Conservation (phyloP, 2,113 vertebrate species). For the Gracilinanus agilis region DNA sequence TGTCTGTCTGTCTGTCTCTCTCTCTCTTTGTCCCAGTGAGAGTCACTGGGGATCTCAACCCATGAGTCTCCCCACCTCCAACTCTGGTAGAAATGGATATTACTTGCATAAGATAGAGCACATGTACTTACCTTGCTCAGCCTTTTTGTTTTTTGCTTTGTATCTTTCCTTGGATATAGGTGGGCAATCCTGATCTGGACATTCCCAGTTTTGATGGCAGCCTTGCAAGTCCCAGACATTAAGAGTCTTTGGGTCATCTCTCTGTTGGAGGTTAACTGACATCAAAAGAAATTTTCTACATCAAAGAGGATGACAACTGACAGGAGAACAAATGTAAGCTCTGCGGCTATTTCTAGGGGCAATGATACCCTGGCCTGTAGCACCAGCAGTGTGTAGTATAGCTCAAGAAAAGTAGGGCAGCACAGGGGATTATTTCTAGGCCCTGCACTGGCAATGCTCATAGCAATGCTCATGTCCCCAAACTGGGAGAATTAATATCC, state of each 20-base stretch:
- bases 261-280: background rate
- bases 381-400: background rate
- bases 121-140: background rate
- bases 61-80: background rate
- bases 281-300: background rate
- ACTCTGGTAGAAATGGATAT: background rate
- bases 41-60: background rate
- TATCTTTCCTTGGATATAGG: background rate
- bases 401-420: background rate
- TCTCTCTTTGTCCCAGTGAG: background rate
- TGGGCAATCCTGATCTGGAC: background rate
- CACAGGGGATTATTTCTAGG: background rate
- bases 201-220: background rate
- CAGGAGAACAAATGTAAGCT: background rate
- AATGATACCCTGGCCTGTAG: background rate
- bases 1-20: background rate
- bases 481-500: background rate
- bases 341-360: background rate
- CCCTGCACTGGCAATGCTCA: background rate
- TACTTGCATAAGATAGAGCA: background rate
- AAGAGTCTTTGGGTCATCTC: background rate
- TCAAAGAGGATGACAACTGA: background rate
- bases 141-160: background rate
- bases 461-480: background rate
- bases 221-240: background rate